A percentile compares a stretch with the other conserved stretches of the same genome.
Evolutionary conservation across 2,888 invertebrate genomes (phyloP).

Genomic region (Barypeithes pellucidus): DNA sequence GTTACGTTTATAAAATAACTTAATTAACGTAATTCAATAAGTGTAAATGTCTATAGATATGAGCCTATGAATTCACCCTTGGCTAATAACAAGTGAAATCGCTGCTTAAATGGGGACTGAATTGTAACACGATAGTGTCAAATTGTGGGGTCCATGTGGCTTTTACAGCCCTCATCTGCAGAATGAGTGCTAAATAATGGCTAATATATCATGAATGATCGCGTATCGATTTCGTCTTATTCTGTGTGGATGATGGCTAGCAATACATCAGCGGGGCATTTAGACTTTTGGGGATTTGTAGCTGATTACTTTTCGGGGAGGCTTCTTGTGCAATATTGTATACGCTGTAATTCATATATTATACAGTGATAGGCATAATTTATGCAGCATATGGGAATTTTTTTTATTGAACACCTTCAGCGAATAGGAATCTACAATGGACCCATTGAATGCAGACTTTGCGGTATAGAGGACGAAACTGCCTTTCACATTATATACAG

Average conservation of each 20-base stretch:
- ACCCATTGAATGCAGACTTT: no score
- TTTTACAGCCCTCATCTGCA: slow-evolving; percentile 48
- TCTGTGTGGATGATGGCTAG: slow-evolving; percentile 33
- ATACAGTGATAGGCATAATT: no score
- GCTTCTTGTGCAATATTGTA: neutral
- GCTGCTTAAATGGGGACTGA: slow-evolving; percentile 30
- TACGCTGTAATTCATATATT: no score
- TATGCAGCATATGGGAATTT: no score
- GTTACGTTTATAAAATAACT: no score
- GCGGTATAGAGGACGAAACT: no score
- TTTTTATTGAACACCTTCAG: no score
- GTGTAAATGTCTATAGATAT: no score
- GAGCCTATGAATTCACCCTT: slow-evolving; percentile 4
- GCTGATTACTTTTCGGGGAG: slow-evolving; percentile 36
- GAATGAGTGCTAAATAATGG: slow-evolving; percentile 50
- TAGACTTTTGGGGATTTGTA: slow-evolving; percentile 41
- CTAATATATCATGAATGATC: slow-evolving; percentile 50
- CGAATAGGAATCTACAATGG: no score
- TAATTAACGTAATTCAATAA: no score
- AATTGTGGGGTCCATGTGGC: slow-evolving; percentile 45
- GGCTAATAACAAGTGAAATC: slow-evolving; percentile 38
- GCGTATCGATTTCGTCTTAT: slow-evolving; percentile 46
- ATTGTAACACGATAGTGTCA: slow-evolving; percentile 48
- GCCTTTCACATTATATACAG: no score
- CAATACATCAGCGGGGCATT: slow-evolving; percentile 41